These are phyloP conservation scores for Dipodomys merriami DNA, from an alignment of 2,113 vertebrate species.

Conservation along the genomic window DNA sequence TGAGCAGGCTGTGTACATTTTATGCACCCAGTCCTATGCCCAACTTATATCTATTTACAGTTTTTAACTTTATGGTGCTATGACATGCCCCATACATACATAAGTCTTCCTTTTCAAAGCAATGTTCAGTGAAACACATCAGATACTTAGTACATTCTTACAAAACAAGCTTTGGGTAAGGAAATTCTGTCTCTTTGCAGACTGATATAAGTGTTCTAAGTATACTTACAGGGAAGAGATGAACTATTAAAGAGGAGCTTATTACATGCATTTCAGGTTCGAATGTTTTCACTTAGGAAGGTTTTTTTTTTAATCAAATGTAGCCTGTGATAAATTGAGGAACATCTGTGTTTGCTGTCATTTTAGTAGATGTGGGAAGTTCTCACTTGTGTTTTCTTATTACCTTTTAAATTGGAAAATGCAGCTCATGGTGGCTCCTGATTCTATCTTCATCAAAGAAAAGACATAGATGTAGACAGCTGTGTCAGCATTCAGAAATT, in stretches of 20 bases:
- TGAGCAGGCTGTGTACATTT: too few relatives aligned
- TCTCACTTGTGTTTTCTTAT: neutral
- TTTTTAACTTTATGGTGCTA: neutral
- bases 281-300: neutral
- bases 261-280: neutral
- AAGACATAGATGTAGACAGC: neutral
- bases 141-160: neutral
- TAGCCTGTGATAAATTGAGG: fast-evolving
- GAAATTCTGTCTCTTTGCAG: neutral
- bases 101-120: fast-evolving
- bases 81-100: neutral
- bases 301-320: neutral
- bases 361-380: neutral
- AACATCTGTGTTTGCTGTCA: neutral
- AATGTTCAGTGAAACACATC: too few relatives aligned
- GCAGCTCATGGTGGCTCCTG: neutral
- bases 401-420: neutral
- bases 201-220: too few relatives aligned
- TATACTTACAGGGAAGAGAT: too few relatives aligned
- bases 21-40: neutral
- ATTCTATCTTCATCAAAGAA: neutral
- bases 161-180: neutral
- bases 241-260: too few relatives aligned
- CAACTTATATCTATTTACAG: neutral
- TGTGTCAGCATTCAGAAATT: fast-evolving